A percentile compares a stretch with the other conserved stretches of the same genome.
Conservation (phyloP, 2,113 vertebrate species). For the Grammomys dolichurus region DNA sequence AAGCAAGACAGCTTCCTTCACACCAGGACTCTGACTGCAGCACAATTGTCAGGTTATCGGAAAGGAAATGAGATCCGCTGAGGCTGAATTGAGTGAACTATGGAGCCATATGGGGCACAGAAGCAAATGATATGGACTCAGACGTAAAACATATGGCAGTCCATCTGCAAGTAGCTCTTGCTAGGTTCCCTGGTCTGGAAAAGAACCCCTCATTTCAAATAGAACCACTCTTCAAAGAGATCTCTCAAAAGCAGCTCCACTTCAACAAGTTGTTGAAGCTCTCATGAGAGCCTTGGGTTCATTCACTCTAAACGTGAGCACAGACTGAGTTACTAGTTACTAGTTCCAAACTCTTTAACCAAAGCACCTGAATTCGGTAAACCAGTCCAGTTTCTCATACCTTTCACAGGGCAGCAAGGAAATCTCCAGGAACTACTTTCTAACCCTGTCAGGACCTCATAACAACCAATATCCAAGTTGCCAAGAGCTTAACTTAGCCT, state of each 20-base stretch:
- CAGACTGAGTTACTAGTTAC: not conserved
- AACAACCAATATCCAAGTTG: not conserved
- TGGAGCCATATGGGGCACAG: slow-evolving; percentile 40
- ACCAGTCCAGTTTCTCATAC: slow-evolving; percentile 16
- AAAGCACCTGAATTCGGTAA: slow-evolving; percentile 31
- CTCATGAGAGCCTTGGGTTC: not conserved
- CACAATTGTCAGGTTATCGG: slow-evolving; percentile 39
- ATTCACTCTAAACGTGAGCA: not conserved
- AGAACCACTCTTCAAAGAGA: slow-evolving; percentile 51
- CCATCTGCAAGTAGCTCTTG: slow-evolving; percentile 55
- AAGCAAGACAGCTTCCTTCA: slow-evolving; percentile 42
- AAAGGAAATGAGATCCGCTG: slow-evolving; percentile 61
- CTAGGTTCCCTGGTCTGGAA: slow-evolving; percentile 23
- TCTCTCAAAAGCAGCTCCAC: slow-evolving; percentile 40
- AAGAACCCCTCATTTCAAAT: slow-evolving; percentile 54
- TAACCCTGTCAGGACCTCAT: not conserved
- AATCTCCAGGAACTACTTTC: slow-evolving; percentile 41
- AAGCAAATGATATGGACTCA: not conserved
- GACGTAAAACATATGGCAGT: slow-evolving; percentile 68
- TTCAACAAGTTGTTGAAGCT: not conserved
- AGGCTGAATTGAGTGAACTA: slow-evolving; percentile 50
- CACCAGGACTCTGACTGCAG: not conserved
- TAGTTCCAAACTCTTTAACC: slow-evolving; percentile 11
- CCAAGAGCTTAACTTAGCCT: not conserved
- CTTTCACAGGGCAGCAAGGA: slow-evolving; percentile 14